Percentiles rank a stretch among this genome's conserved stretches.
Evolutionary conservation across 1,140 invertebrate species (phyloP).

Genomic region (Anastatus disparis): DNA sequence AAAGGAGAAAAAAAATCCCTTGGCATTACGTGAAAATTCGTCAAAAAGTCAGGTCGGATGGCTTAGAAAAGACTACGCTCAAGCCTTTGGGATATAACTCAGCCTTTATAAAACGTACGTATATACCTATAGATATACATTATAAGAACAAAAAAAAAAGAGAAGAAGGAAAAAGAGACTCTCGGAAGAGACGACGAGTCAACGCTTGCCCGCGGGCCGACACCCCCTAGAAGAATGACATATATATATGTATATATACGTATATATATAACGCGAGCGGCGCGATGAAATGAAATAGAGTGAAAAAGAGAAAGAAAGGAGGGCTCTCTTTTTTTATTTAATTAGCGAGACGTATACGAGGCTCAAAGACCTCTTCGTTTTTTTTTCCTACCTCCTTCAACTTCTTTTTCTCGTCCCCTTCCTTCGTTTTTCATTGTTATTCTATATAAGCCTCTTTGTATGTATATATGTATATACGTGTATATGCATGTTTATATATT

Average conservation of each 20-base stretch:
- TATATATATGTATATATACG: too few relatives aligned
- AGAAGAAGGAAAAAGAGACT: slow-evolving; percentile 37
- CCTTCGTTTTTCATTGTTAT: not conserved
- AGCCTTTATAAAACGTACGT: too few relatives aligned
- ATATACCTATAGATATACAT: too few relatives aligned
- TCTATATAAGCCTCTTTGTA: too few relatives aligned
- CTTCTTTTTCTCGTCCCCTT: slow-evolving; percentile 30
- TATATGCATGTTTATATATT: too few relatives aligned
- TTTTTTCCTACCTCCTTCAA: too few relatives aligned
- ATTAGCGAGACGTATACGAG: slow-evolving; percentile 61
- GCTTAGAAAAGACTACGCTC: too few relatives aligned
- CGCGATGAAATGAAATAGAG: slow-evolving; percentile 1
- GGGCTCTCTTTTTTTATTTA: slow-evolving; percentile 60
- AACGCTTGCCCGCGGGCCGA: slow-evolving; percentile 53
- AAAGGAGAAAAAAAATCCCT: too few relatives aligned
- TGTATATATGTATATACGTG: too few relatives aligned
- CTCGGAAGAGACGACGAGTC: slow-evolving; percentile 37
- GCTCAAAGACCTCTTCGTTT: slow-evolving; percentile 52
- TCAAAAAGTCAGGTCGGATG: not conserved
- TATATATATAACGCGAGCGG: too few relatives aligned
- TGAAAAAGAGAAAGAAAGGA: slow-evolving; percentile 25
- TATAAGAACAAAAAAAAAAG: too few relatives aligned
- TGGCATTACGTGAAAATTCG: not conserved
- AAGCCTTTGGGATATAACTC: too few relatives aligned
- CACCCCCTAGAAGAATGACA: slow-evolving; percentile 54